Evolutionary conservation across 2,888 invertebrate genomes (phyloP).

Genomic region (Dilophus febrilis): DNA sequence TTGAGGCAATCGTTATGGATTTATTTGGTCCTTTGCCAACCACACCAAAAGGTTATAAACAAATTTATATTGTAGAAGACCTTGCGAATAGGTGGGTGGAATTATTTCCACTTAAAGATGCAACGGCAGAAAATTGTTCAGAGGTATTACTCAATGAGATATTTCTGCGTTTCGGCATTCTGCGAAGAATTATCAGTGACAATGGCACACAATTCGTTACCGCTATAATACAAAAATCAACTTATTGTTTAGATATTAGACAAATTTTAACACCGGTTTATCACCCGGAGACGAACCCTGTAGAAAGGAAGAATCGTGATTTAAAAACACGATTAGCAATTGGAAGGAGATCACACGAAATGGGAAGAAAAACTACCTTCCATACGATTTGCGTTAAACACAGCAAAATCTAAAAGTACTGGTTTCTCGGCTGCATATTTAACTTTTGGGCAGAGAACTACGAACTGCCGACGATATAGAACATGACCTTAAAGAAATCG

Average conservation of each 20-base stretch:
- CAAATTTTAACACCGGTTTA: constrained; percentile 16
- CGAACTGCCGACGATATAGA: constrained; percentile 18
- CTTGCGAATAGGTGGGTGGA: constrained; percentile 15
- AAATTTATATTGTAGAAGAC: constrained; percentile 15
- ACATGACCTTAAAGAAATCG: constrained; percentile 15
- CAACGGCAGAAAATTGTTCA: constrained; percentile 13
- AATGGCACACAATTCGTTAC: constrained; percentile 20
- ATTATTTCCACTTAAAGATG: constrained; percentile 12
- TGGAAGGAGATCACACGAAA: constrained; percentile 14
- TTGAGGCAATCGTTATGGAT: constrained; percentile 17
- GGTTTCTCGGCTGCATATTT: constrained; percentile 19
- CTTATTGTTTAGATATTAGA: constrained; percentile 14
- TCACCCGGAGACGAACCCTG: constrained; percentile 19
- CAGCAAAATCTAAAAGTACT: constrained; percentile 16
- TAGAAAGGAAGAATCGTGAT: constrained; percentile 16
- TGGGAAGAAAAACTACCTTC: constrained; percentile 19
- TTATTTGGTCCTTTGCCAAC: constrained; percentile 16
- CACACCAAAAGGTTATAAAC: constrained; percentile 10
- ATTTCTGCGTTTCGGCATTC: constrained; percentile 18
- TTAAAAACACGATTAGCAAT: constrained; percentile 19
- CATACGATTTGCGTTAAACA: constrained; percentile 25
- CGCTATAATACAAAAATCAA: constrained; percentile 12
- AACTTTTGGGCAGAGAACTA: constrained; percentile 21
- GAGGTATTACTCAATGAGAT: constrained; percentile 11
- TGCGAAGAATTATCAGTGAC: constrained; percentile 19